Base-by-base conservation (phyloP, 2,888 invertebrate species). In the Cerceris rybyensis region DNA sequence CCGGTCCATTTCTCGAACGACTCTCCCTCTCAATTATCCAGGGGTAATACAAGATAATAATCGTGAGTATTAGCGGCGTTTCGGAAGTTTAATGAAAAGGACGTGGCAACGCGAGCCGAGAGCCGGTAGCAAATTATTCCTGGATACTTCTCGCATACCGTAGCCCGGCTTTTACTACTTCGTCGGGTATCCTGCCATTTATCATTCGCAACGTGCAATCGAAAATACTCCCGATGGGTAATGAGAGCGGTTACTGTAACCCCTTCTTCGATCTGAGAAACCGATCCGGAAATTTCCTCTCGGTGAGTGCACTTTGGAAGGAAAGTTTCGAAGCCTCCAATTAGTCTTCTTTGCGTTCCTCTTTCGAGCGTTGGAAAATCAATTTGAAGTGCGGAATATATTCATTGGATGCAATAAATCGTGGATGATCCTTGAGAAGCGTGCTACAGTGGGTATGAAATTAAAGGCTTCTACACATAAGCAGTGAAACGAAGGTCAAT, bases 71-170 rank as follows among this genome's bases (percentile, higher is more conserved):
- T 81, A 83, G 69, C 85, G 84, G 81, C 78, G 81, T 85, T 85
- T 85, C 85, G 85, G 75, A 66, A 75, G 75, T 81, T 79, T 81
- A 81, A 84, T 83, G 84, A 84, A 77, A 84, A 84, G 78, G 83
- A 84, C 82, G 80, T 73, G 74, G 81, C 78, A 75, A 72, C 68
- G 72, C 75, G 74, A 83, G 75, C 70, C 58, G 57, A 14, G 43
- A 59, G 74, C 68, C 76, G 77, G 78, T 81, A 83, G 84, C 73
- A 84, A 84, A 84, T 84, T 84, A 84, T 84, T 73, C 68, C 54
- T 42, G 71, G 72, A 79, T 77, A 68, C 71, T 41, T 50, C 39
- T 46, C 61, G 70, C 72, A 63, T 61, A 61, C 75, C 66, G 68
- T 39, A 17, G 63, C 60, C 60, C 59, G 58, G 70, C 72, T 78